A percentile compares a stretch with the other conserved stretches of the same genome.
phyloP scores from a whole-genome alignment of 1,140 invertebrate species.

The Thaumatotibia leucotreta region DNA sequence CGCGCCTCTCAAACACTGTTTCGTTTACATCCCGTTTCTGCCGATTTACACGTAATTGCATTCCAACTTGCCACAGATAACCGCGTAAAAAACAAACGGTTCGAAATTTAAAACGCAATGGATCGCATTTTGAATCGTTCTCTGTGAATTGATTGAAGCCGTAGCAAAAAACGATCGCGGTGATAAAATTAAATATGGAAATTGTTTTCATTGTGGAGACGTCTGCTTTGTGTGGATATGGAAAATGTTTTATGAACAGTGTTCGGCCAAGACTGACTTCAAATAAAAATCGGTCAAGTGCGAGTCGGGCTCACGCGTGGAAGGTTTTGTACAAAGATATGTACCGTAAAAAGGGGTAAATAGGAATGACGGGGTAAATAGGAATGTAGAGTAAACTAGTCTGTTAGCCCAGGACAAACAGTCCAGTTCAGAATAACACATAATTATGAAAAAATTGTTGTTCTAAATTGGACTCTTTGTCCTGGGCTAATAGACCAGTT shows the following conservation, averaged over 20 bases:
- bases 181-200: slow-evolving; percentile 31
- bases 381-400: too few species aligned
- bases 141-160: slow-evolving; percentile 16
- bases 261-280: slow-evolving; percentile 23
- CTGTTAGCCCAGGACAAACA: too few species aligned
- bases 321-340: too few species aligned
- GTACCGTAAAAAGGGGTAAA: too few species aligned
- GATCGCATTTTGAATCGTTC: not conserved
- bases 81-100: not conserved
- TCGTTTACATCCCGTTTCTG: slow-evolving; percentile 15
- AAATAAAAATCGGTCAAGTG: too few species aligned
- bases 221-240: slow-evolving; percentile 39
- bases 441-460: too few species aligned
- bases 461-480: too few species aligned
- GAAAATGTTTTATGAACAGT: slow-evolving; percentile 36
- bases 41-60: not conserved
- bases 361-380: too few species aligned
- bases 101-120: not conserved
- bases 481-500: too few species aligned
- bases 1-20: slow-evolving; percentile 22
- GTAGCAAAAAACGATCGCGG: slow-evolving; percentile 37
- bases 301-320: too few species aligned
- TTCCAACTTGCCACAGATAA: not conserved
- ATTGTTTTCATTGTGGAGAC: slow-evolving; percentile 45
- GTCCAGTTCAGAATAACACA: too few species aligned